These are phyloP conservation scores for Hydrochoerus hydrochaeris DNA, from an alignment of 2,113 vertebrate genomes.

Conservation along the genomic window DNA sequence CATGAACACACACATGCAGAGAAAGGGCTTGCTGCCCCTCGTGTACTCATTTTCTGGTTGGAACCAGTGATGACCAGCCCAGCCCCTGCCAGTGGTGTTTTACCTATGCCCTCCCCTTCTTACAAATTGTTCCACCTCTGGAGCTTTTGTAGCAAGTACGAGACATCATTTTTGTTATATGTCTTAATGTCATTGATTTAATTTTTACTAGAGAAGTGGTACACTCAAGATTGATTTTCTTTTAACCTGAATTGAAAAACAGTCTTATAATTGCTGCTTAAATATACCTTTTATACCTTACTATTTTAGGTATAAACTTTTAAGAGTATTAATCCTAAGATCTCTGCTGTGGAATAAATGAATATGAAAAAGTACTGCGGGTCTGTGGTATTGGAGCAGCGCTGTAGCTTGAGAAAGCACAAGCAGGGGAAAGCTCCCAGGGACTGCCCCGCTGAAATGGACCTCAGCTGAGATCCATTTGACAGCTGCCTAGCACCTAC, in stretches of 20 bases:
- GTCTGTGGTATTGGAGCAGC: neutral
- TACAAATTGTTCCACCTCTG: neutral
- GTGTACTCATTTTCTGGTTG: neutral
- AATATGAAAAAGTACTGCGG: neutral
- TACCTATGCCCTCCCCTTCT: neutral
- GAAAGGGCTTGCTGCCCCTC: neutral
- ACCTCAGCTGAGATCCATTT: neutral
- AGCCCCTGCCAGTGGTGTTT: neutral
- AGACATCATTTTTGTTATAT: neutral
- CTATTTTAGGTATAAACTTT: conserved; percentile 11
- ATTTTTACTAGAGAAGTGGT: neutral
- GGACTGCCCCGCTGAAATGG: neutral
- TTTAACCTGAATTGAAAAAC: neutral
- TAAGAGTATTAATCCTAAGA: neutral
- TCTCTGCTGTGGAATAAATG: neutral
- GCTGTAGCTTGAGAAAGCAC: neutral
- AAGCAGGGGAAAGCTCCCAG: neutral
- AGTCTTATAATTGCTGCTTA: conserved; percentile 21
- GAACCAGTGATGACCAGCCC: neutral
- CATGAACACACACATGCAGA: neutral
- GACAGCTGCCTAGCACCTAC: neutral
- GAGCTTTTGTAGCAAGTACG: neutral
- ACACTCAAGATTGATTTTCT: conserved; percentile 11
- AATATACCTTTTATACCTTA: neutral
- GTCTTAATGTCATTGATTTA: conserved; percentile 16